phyloP scores from a whole-genome alignment of 2,888 invertebrate species.

The Campaea margaritaria region DNA sequence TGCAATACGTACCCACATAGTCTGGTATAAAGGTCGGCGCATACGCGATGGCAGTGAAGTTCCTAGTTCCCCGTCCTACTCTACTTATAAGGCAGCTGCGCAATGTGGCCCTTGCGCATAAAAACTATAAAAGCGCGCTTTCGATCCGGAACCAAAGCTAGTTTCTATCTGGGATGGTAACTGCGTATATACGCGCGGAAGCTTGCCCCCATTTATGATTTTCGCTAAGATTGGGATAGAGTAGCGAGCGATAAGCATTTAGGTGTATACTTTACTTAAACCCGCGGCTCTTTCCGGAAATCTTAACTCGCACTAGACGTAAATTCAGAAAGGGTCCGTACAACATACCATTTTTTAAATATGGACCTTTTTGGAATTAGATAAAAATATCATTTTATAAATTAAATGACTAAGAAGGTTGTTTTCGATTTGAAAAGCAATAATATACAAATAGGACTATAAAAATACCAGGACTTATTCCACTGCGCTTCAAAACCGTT shows the following conservation, averaged over 20 bases:
- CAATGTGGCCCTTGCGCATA: slow-evolving; percentile 57
- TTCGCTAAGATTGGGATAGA: slow-evolving; percentile 33
- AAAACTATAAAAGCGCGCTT: slow-evolving; percentile 76
- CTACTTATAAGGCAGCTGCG: slow-evolving; percentile 52
- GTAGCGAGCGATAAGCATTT: slow-evolving; percentile 20
- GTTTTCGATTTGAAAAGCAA: too few species aligned
- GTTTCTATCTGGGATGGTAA: slow-evolving; percentile 75
- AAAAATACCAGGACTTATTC: too few species aligned
- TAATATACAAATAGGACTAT: too few species aligned
- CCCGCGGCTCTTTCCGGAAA: slow-evolving; percentile 7
- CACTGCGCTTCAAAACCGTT: too few species aligned
- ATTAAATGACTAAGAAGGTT: too few species aligned
- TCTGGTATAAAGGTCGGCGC: slow-evolving; percentile 27
- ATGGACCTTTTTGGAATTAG: too few species aligned
- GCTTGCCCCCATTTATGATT: slow-evolving; percentile 47
- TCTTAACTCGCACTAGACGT: slow-evolving; percentile 7
- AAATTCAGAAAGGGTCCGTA: slow-evolving; percentile 1
- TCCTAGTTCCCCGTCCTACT: slow-evolving; percentile 53
- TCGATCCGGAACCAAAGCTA: slow-evolving; percentile 70
- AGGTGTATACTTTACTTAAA: slow-evolving; percentile 19
- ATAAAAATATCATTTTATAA: too few species aligned
- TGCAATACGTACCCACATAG: slow-evolving; percentile 2
- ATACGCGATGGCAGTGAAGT: slow-evolving; percentile 42
- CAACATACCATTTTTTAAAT: background rate
- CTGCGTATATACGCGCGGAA: slow-evolving; percentile 57